These are phyloP conservation scores for Dorcus parallelipipedus DNA, from an alignment of 2,888 invertebrate genomes.

Conservation along the genomic window DNA sequence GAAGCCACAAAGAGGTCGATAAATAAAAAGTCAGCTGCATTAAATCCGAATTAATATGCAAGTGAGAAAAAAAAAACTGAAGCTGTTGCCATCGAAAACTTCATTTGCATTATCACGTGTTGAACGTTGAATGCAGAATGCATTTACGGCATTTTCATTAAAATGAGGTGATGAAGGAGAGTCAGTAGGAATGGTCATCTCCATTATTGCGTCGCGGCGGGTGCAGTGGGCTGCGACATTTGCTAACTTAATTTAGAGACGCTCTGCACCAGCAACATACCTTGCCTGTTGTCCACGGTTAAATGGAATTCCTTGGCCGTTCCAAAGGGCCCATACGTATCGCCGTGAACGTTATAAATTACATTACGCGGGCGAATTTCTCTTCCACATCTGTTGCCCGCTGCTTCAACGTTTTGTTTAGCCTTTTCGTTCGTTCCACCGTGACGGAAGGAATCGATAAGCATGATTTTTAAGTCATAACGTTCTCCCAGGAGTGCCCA, in stretches of 20 bases:
- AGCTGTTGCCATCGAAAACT: no score
- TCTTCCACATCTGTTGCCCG: constrained; percentile 33
- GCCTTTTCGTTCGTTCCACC: no score
- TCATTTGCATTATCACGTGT: no score
- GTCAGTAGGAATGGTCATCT: constrained; percentile 31
- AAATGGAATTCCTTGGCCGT: constrained; percentile 36
- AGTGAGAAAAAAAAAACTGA: no score
- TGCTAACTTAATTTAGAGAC: constrained; percentile 47
- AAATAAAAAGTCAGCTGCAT: no score
- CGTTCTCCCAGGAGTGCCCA: no score
- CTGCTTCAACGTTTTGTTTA: neutral
- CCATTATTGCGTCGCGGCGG: constrained; percentile 42
- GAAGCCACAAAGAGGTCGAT: no score
- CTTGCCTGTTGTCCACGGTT: constrained; percentile 34
- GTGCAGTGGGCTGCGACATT: constrained; percentile 42
- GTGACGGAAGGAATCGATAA: no score
- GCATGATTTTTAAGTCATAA: no score
- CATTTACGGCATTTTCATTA: constrained; percentile 46
- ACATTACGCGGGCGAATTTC: constrained; percentile 34
- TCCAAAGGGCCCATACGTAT: constrained; percentile 25
- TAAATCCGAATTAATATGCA: no score
- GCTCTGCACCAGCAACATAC: constrained; percentile 31
- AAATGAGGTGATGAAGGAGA: constrained; percentile 45
- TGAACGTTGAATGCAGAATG: constrained; percentile 27
- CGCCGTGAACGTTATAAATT: constrained; percentile 35